Evolutionary conservation across 2,888 invertebrate species (phyloP).

Genomic region (Diachrysia chrysitis): DNA sequence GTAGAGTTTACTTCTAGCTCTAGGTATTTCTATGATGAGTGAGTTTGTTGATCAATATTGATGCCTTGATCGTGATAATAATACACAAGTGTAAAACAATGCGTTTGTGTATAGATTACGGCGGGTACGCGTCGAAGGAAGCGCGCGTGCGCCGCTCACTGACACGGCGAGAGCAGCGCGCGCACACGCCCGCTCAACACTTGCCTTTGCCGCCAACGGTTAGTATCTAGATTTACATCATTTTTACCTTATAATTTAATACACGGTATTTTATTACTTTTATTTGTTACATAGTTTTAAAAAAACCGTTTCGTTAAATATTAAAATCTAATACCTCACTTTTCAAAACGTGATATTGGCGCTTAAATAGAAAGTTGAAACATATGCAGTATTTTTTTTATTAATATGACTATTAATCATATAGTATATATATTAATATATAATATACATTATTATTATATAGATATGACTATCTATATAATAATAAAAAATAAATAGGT

Average conservation of each 20-base stretch:
- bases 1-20: constrained; percentile 5
- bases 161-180: constrained; percentile 80
- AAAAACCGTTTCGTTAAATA: neutral
- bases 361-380: too few species aligned
- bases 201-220: constrained; percentile 82
- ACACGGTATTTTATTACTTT: neutral
- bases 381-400: too few species aligned
- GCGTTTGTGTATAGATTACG: constrained; percentile 75
- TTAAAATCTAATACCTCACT: too few species aligned
- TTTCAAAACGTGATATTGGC: too few species aligned
- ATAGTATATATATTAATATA: too few species aligned
- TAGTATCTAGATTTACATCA: constrained; percentile 50
- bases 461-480: too few species aligned
- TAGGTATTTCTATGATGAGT: constrained; percentile 31
- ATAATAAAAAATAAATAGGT: too few species aligned
- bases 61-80: constrained; percentile 36
- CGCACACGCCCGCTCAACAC: constrained; percentile 76
- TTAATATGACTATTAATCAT: too few species aligned
- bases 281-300: neutral
- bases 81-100: constrained; percentile 25
- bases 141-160: constrained; percentile 79
- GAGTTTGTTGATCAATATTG: constrained; percentile 40
- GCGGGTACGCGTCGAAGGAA: constrained; percentile 83
- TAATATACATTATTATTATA: too few species aligned
- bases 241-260: neutral